Evolutionary conservation across 2,113 vertebrate genomes (phyloP), one percentile per base, ranked within the genome.

Genomic region (Sitta europaea): DNA sequence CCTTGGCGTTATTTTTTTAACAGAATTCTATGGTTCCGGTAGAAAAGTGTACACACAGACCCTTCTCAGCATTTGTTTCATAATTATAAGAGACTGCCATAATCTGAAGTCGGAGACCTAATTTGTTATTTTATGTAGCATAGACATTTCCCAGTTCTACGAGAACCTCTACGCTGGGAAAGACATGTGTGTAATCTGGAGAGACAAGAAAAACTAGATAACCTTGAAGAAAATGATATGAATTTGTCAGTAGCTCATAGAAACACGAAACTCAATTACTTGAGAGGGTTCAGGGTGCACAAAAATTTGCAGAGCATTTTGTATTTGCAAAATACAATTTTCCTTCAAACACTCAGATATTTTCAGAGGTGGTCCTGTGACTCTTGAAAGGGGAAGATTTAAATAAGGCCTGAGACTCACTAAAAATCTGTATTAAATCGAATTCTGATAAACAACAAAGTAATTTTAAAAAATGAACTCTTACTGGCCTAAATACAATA

Each of bases 401-500:
- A 70, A 5, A 21, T 31, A 82, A n/a, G 3, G 9, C 35, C 45
- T 55, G 6, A 82, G 20, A 67, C 10, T 59, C 1, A 2, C 8
- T 35, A 43, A 67, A 58, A 38, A 74, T 74, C 25, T 51, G 17
- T 47, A 84, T 38, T 71, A 78, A 62, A 18, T 35, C 14, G 11
- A 62, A 29, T 62, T 81, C 36, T 67, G 43, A 82, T 85, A 96
- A 93, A 59, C 5, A 59, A 27, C 25, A 23, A 67, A 81, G 38
- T 58, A 50, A 67, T 84, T 73, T 54, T 2, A 36, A 75, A 91
- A 84, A 33, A 6, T 42, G 42, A 42, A 54, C 59, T 75, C 35
- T 59, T 31, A 57, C 43, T 91, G 70, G 53, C 45, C 20, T 85
- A 93, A 91, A 75, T 63, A 74, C 22, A 90, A 36, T 50, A 83